These are phyloP conservation scores for Phaethon lepturus DNA, from an alignment of 2,113 vertebrate species.

Conservation along the genomic window DNA sequence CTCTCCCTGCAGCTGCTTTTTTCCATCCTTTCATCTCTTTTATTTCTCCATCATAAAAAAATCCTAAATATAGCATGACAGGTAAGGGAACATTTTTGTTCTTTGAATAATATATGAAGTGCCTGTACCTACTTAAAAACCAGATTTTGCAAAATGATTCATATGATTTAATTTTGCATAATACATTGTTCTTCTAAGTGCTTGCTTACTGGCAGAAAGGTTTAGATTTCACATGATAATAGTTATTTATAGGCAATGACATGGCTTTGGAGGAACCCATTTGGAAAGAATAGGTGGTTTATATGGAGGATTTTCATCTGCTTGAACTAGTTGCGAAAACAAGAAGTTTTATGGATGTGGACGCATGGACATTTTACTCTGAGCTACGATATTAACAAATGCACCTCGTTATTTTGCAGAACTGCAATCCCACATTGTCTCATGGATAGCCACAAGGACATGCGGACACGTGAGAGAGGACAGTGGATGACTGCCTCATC, in stretches of 20 bases:
- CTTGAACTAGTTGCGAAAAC: background rate
- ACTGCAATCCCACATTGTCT: background rate
- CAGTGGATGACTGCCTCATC: background rate
- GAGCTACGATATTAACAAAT: background rate
- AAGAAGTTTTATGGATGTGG: background rate
- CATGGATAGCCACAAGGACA: background rate
- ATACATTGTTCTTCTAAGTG: constrained; percentile 45
- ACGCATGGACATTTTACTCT: background rate
- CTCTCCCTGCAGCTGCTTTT: background rate
- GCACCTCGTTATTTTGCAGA: background rate
- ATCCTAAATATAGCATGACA: constrained; percentile 36
- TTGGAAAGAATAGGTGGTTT: background rate
- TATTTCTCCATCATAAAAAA: background rate
- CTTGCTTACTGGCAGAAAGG: constrained; percentile 29
- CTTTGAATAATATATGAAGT: constrained; percentile 41
- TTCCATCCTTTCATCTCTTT: background rate
- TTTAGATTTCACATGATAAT: constrained; percentile 36
- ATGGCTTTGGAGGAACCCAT: constrained; percentile 23
- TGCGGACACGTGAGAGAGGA: background rate
- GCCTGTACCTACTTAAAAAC: constrained; percentile 53
- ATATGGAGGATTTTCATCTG: background rate
- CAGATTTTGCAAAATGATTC: constrained; percentile 44
- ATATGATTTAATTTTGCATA: constrained; percentile 43
- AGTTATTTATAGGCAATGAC: constrained; percentile 43
- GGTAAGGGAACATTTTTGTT: background rate